phyloP scores from a whole-genome alignment of 2,113 vertebrate species.

The Saimiri boliviensis region DNA sequence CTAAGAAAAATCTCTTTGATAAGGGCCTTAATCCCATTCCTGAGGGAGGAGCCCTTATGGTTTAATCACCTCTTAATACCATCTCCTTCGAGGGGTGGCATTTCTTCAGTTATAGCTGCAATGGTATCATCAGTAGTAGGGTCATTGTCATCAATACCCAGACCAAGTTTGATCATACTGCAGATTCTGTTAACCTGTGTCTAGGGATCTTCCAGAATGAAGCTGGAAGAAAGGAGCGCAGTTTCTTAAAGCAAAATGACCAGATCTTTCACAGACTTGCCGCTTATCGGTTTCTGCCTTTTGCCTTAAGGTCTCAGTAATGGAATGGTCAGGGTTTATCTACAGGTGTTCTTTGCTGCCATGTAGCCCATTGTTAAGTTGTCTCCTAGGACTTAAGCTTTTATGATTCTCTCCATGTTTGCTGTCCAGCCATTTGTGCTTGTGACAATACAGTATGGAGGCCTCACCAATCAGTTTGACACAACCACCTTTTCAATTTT shows the following conservation, averaged over 20 bases:
- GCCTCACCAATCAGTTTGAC: slow-evolving; percentile 89
- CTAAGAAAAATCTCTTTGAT: not conserved
- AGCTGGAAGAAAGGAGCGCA: too few relatives aligned
- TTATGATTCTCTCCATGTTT: slow-evolving; percentile 66
- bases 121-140: slow-evolving; percentile 86
- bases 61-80: not conserved
- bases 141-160: slow-evolving; percentile 97
- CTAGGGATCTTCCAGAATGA: too few relatives aligned
- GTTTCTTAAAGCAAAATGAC: too few relatives aligned
- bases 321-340: slow-evolving; percentile 88
- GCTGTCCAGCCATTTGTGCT: slow-evolving; percentile 90
- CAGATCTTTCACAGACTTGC: too few relatives aligned
- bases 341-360: slow-evolving; percentile 91
- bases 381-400: slow-evolving; percentile 87
- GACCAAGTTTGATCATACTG: slow-evolving; percentile 23
- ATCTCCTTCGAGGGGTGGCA: slow-evolving; percentile 90
- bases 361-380: slow-evolving; percentile 92
- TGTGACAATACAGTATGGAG: slow-evolving; percentile 87
- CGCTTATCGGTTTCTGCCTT: too few relatives aligned
- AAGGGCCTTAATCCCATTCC: not conserved
- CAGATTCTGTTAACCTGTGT: too few relatives aligned
- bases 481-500: slow-evolving; percentile 92
- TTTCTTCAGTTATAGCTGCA: slow-evolving; percentile 91
- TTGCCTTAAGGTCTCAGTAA: slow-evolving; percentile 87
- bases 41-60: not conserved